Evolutionary conservation across 2,797 vertebrate genomes (phyloP).

Genomic region (Phataginus tetradactyla): DNA sequence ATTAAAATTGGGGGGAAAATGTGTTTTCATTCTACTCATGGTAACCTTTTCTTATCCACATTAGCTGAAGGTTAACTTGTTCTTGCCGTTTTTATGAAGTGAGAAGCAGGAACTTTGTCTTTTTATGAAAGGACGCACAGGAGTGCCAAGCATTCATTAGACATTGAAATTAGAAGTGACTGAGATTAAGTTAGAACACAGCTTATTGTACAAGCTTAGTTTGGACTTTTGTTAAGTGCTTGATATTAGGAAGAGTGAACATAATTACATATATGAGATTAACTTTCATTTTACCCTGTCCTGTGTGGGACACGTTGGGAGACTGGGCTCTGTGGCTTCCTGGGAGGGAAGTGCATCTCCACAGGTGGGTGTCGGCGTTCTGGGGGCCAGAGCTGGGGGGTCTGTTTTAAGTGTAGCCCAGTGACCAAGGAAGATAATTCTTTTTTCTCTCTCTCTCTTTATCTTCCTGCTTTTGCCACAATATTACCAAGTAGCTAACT

Average conservation of each 20-base stretch:
- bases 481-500: not conserved
- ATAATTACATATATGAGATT: constrained; percentile 21
- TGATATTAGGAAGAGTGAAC: constrained; percentile 41
- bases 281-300: not conserved
- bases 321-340: not conserved
- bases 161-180: constrained; percentile 78
- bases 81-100: constrained; percentile 81
- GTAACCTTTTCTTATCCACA: constrained; percentile 82
- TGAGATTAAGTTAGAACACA: constrained; percentile 73
- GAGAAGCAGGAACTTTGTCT: constrained; percentile 83
- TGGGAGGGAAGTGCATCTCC: not conserved
- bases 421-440: not conserved
- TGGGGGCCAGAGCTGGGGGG: not conserved
- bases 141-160: constrained; percentile 79
- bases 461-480: not conserved
- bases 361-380: not conserved
- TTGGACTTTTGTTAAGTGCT: constrained; percentile 62
- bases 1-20: constrained; percentile 75
- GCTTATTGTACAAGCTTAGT: constrained; percentile 67
- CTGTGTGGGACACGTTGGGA: not conserved
- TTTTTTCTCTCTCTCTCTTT: not conserved
- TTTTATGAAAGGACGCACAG: constrained; percentile 81
- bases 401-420: not conserved
- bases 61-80: constrained; percentile 81
- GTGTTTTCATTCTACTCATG: constrained; percentile 76